phyloP scores from a whole-genome alignment of 2,888 invertebrate genomes.

The Dicyrtoma fusca region DNA sequence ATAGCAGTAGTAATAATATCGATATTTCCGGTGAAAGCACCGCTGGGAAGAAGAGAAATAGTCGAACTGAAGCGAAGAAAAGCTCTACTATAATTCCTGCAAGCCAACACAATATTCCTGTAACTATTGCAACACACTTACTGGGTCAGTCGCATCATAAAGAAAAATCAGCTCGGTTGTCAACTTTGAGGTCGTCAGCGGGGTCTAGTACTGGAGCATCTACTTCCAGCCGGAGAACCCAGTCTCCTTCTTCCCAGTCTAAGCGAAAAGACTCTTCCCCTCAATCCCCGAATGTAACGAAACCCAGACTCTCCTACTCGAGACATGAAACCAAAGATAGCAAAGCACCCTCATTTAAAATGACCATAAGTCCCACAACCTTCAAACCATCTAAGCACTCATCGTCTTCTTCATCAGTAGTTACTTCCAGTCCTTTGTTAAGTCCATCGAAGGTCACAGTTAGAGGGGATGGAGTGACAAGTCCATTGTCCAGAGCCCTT shows the following conservation, averaged over 20 bases:
- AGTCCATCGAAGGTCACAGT: constrained; percentile 1
- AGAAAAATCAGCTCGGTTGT: constrained; percentile 16
- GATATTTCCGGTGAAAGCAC: background rate
- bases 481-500: background rate
- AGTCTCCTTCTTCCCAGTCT: background rate
- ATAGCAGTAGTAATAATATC: constrained; percentile 26
- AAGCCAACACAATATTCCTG: background rate
- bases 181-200: constrained; percentile 25
- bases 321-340: constrained; percentile 6
- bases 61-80: background rate
- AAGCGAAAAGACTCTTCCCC: background rate
- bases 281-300: background rate
- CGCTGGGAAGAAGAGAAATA: background rate
- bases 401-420: background rate
- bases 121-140: constrained; percentile 2
- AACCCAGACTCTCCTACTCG: background rate
- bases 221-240: background rate
- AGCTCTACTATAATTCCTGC: background rate
- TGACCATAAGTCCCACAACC: constrained; percentile 27
- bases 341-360: constrained; percentile 6
- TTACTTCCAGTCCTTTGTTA: too few species aligned
- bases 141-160: background rate
- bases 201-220: background rate
- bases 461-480: background rate
- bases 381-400: background rate